These are phyloP conservation scores for Nephrocerus scutellatus DNA, from an alignment of 2,888 invertebrate genomes.

Conservation along the genomic window DNA sequence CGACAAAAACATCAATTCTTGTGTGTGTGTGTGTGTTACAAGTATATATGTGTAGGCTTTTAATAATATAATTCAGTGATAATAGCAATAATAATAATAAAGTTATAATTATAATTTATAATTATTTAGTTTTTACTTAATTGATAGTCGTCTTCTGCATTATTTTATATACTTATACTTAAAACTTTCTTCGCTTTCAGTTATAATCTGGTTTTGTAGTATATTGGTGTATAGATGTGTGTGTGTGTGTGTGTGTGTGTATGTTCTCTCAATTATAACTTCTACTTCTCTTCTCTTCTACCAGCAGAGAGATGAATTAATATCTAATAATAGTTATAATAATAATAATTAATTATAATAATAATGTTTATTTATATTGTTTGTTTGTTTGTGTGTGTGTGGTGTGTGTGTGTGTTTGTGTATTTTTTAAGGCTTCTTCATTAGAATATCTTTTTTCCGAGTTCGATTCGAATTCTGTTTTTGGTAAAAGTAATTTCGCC, in stretches of 20 bases:
- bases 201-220: too few relatives aligned
- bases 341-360: constrained; percentile 12
- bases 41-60: too few relatives aligned
- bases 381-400: constrained; percentile 4
- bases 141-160: too few relatives aligned
- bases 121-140: too few relatives aligned
- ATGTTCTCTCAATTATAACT: neutral
- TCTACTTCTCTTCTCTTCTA: constrained; percentile 6
- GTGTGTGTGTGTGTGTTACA: too few relatives aligned
- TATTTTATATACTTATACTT: too few relatives aligned
- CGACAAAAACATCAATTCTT: too few relatives aligned
- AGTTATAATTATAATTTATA: too few relatives aligned
- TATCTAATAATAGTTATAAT: constrained; percentile 1
- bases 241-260: neutral
- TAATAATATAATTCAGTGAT: too few relatives aligned
- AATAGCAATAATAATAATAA: too few relatives aligned
- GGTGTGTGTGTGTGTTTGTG: constrained; percentile 7
- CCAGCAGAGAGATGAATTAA: constrained; percentile 7
- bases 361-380: constrained; percentile 10
- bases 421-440: constrained; percentile 33
- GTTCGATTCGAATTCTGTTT: constrained; percentile 39
- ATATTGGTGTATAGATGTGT: neutral
- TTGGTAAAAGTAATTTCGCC: constrained; percentile 46
- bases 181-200: too few relatives aligned
- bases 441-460: constrained; percentile 42